Percentiles rank a stretch among this genome's conserved stretches.
Evolutionary conservation across 2,113 vertebrate species (phyloP).

Genomic region (Antigone vipio): DNA sequence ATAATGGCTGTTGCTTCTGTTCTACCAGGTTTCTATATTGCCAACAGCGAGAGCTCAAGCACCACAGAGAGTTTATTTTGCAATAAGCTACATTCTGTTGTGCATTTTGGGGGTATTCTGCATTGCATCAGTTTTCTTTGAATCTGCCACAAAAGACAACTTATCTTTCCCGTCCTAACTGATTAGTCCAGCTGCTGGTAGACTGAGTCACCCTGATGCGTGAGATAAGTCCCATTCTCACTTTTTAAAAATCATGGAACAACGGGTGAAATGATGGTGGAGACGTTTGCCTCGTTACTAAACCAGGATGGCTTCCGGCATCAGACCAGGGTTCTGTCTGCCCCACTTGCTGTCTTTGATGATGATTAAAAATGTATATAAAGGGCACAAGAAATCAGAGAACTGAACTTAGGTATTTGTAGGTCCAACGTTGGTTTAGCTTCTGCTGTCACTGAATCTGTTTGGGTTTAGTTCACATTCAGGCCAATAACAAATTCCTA

Average conservation of each 20-base stretch:
- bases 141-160: neutral
- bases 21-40: neutral
- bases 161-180: too few species aligned
- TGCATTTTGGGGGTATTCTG: neutral
- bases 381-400: neutral
- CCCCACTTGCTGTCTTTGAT: neutral
- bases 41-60: neutral
- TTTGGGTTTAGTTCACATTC: neutral
- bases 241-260: neutral
- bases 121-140: neutral
- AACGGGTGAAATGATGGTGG: neutral
- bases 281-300: neutral
- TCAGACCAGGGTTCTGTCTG: neutral
- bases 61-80: neutral
- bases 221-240: neutral
- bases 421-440: neutral
- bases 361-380: neutral
- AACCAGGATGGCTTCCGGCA: neutral
- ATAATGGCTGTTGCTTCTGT: neutral
- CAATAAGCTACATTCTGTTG: neutral
- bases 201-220: neutral
- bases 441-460: neutral
- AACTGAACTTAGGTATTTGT: neutral
- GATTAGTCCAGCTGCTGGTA: neutral
- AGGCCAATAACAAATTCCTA: neutral